Percentiles rank a stretch among this genome's conserved stretches.
Conservation (phyloP, 2,113 vertebrate genomes). For the Polyodon spathula region DNA sequence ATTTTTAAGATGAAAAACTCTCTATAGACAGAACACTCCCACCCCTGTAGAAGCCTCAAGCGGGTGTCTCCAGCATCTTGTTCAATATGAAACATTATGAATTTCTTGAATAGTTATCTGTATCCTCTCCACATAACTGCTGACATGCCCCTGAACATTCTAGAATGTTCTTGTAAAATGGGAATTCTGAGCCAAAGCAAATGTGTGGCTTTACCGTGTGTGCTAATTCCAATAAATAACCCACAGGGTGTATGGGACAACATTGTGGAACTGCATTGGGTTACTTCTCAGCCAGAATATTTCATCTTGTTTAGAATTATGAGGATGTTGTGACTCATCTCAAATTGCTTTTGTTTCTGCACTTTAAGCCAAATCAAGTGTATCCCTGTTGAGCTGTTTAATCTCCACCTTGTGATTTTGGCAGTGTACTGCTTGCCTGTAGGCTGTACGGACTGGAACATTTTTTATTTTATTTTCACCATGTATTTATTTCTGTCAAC, state of each 20-base stretch:
- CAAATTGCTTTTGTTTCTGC: constrained; percentile 47
- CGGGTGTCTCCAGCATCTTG: no score
- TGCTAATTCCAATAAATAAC: background rate
- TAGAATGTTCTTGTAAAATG: no score
- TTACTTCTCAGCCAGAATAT: constrained; percentile 32
- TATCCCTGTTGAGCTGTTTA: constrained; percentile 40
- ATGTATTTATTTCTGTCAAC: constrained; percentile 27
- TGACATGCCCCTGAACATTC: no score
- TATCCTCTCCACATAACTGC: no score
- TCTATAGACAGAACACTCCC: no score
- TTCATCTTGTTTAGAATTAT: constrained; percentile 47
- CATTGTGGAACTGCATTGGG: constrained; percentile 19
- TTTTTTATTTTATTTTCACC: constrained; percentile 1
- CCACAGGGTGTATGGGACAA: background rate
- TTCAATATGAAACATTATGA: no score
- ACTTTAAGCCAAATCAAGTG: constrained; percentile 40
- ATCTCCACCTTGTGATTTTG: constrained; percentile 40
- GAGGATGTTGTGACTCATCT: constrained; percentile 45
- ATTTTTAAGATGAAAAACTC: no score
- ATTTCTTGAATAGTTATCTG: no score
- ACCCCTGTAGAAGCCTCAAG: no score
- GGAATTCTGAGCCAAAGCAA: no score
- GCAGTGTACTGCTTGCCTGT: constrained; percentile 27
- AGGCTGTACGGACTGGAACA: constrained; percentile 23
- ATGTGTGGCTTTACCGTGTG: no score